phyloP scores from a whole-genome alignment of 2,888 invertebrate species.

The Patella pellucida region DNA sequence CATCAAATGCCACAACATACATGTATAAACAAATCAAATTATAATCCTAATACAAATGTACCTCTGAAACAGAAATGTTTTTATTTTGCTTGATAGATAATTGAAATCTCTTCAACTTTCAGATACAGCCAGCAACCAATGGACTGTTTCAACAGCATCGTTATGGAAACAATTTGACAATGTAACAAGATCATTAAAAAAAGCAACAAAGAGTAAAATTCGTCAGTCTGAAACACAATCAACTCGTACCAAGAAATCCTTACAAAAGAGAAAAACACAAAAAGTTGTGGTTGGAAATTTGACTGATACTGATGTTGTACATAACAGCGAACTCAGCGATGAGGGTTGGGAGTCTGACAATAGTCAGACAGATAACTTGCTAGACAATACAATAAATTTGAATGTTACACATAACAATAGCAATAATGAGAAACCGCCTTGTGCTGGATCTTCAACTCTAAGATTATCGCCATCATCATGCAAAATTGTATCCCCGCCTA shows the following conservation, averaged over 20 bases:
- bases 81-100: neutral
- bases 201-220: slow-evolving; percentile 21
- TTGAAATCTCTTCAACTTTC: neutral
- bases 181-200: slow-evolving; percentile 30
- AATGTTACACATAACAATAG: too few relatives aligned
- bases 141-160: slow-evolving; percentile 9
- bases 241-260: slow-evolving; percentile 9
- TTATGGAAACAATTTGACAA: slow-evolving; percentile 40
- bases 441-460: too few relatives aligned
- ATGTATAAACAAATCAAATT: too few relatives aligned
- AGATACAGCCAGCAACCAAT: neutral
- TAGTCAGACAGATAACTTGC: neutral
- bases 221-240: slow-evolving; percentile 21
- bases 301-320: neutral
- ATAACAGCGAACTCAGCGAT: neutral
- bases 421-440: too few relatives aligned
- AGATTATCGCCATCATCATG: too few relatives aligned
- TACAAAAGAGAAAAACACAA: neutral
- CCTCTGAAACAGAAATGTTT: too few relatives aligned
- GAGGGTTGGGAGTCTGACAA: slow-evolving; percentile 2
- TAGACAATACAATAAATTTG: too few relatives aligned
- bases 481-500: too few relatives aligned
- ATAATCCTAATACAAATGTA: too few relatives aligned
- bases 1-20: too few relatives aligned
- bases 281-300: neutral